A percentile compares a stretch with the other conserved stretches of the same genome.
phyloP scores from a whole-genome alignment of 2,888 invertebrate genomes.

The Hipparchia semele region DNA sequence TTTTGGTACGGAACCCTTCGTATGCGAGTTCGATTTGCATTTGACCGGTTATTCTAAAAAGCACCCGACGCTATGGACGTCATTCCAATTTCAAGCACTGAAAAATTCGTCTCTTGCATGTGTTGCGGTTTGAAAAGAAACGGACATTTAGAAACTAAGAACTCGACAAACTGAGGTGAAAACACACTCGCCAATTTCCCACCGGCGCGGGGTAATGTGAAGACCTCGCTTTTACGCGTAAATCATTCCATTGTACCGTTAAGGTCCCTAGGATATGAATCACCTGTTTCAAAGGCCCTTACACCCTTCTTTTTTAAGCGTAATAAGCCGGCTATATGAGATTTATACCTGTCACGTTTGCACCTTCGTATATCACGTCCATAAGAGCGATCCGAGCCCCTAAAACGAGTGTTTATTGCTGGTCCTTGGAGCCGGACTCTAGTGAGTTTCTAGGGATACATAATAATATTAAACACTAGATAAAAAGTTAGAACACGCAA shows the following conservation, averaged over 20 bases:
- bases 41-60: too few species aligned
- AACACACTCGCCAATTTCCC: too few species aligned
- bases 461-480: too few species aligned
- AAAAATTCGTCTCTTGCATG: too few species aligned
- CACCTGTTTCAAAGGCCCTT: slow-evolving; percentile 36
- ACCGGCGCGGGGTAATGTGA: background rate
- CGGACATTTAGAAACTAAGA: too few species aligned
- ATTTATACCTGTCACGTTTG: slow-evolving; percentile 62
- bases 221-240: slow-evolving; percentile 27
- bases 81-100: too few species aligned
- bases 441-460: slow-evolving; percentile 41
- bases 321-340: slow-evolving; percentile 53
- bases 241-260: slow-evolving; percentile 35
- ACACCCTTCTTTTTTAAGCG: slow-evolving; percentile 53
- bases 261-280: slow-evolving; percentile 42
- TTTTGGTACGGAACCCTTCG: too few species aligned
- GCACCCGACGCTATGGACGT: too few species aligned
- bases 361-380: slow-evolving; percentile 68
- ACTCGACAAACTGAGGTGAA: too few species aligned
- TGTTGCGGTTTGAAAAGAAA: too few species aligned
- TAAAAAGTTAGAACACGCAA: too few species aligned
- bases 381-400: slow-evolving; percentile 67
- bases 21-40: too few species aligned
- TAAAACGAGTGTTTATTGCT: slow-evolving; percentile 79
- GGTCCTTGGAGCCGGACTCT: slow-evolving; percentile 65